Percentiles rank a stretch among this genome's conserved stretches.
These are phyloP conservation scores for Redunca redunca DNA, from an alignment of 2,113 vertebrate species.

Conservation along the genomic window DNA sequence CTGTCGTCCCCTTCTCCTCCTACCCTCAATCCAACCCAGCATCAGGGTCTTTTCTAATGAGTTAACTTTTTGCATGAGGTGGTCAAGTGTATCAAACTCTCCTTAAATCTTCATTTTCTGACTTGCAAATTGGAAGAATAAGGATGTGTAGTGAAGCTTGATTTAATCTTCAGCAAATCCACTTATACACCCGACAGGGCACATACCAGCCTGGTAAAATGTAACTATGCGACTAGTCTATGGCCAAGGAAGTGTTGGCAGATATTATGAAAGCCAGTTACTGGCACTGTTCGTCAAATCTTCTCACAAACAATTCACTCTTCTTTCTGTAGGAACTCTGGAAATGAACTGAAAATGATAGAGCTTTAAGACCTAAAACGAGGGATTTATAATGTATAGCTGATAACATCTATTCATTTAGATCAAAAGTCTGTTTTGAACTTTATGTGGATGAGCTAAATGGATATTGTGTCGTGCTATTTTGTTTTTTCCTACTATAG, in stretches of 20 bases:
- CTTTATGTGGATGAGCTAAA: not conserved
- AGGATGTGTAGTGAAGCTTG: accelerated
- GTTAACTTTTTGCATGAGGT: too few relatives aligned
- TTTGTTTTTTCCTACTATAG: not conserved
- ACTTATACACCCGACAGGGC: not conserved
- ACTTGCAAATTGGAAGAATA: not conserved
- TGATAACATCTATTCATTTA: not conserved
- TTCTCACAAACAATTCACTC: not conserved
- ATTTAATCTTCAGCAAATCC: not conserved
- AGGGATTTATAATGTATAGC: not conserved
- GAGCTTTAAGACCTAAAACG: not conserved
- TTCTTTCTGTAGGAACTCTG: not conserved
- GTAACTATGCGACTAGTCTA: not conserved
- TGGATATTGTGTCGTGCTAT: not conserved
- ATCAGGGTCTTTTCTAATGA: too few relatives aligned
- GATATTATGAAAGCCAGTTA: not conserved
- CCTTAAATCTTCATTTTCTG: not conserved
- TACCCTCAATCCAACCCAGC: too few relatives aligned
- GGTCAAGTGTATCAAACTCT: not conserved
- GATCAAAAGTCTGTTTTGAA: not conserved
- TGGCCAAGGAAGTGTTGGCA: not conserved
- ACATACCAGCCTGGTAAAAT: not conserved
- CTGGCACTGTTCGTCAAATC: not conserved
- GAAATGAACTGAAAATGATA: not conserved
- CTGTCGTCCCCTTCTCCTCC: too few relatives aligned